Conservation (phyloP, 1,140 invertebrate species). For the Oscheius sp. region DNA sequence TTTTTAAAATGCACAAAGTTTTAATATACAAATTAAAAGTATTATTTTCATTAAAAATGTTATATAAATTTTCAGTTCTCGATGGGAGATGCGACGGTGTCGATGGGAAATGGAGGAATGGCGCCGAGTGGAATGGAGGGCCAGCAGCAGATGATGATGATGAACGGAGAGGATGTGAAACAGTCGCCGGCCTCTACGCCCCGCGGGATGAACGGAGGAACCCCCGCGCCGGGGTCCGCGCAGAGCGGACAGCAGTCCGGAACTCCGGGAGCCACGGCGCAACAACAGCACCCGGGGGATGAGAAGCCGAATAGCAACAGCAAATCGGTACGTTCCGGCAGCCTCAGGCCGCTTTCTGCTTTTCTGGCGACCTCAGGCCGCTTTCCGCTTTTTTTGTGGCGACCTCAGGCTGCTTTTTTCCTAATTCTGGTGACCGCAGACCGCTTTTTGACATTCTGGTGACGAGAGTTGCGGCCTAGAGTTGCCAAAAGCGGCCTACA, state of each 20-base stretch:
- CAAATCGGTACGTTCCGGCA: neutral
- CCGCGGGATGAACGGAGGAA: constrained; percentile 32
- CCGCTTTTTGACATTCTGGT: too few species aligned
- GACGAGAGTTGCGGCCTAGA: too few species aligned
- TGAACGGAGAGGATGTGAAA: constrained; percentile 23
- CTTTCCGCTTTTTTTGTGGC: too few species aligned
- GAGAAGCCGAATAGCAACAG: constrained; percentile 20
- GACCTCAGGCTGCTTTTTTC: too few species aligned
- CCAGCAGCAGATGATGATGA: constrained; percentile 8
- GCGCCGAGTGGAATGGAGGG: neutral
- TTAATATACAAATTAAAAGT: too few species aligned
- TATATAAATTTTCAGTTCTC: constrained; percentile 10
- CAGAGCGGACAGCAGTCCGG: constrained; percentile 14
- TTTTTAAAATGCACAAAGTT: too few species aligned
- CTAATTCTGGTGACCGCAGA: too few species aligned
- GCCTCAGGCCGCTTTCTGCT: too few species aligned
- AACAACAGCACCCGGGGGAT: constrained; percentile 16
- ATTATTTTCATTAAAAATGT: too few species aligned
- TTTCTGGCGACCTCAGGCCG: too few species aligned
- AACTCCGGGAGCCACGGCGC: neutral
- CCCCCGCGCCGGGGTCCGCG: constrained; percentile 12
- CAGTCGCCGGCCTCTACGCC: constrained; percentile 28
- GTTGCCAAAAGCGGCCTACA: too few species aligned
- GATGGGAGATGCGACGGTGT: constrained; percentile 9
- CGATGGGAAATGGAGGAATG: constrained; percentile 33